Evolutionary conservation across 2,797 vertebrate genomes (phyloP).

Genomic region (Numenius phaeopus): DNA sequence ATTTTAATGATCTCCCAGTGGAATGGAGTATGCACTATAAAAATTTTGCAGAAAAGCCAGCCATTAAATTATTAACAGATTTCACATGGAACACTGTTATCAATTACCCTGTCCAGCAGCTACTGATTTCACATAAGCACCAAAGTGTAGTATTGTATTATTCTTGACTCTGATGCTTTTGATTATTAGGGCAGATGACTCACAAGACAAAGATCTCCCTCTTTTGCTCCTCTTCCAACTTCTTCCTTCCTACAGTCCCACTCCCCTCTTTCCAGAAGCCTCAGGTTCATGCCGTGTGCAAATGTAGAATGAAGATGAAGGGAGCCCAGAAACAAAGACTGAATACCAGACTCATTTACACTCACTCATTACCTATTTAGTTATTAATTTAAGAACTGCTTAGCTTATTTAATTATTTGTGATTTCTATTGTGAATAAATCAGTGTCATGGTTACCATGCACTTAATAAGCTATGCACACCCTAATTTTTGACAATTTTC

Average conservation of each 20-base stretch:
- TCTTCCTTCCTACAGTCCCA: neutral
- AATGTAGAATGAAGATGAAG: neutral
- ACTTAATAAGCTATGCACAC: neutral
- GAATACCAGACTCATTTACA: neutral
- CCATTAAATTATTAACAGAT: slow-evolving; percentile 6
- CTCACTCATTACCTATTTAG: neutral
- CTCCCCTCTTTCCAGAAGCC: neutral
- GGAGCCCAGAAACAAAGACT: neutral
- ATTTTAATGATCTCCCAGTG: neutral
- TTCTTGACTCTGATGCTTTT: neutral
- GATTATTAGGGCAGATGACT: neutral
- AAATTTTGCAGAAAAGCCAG: neutral
- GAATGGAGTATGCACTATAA: neutral
- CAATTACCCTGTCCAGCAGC: neutral
- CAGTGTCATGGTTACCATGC: neutral
- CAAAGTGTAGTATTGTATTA: neutral
- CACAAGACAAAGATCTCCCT: neutral
- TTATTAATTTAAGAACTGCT: neutral
- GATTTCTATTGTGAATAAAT: neutral
- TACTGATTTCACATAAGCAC: neutral
- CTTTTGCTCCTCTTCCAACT: neutral
- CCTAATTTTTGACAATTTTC: neutral
- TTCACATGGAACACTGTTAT: neutral
- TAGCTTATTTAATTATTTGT: neutral
- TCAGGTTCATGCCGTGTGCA: neutral